Evolutionary conservation across 92 coral and sea anemone species (phyloP).

Genomic region (Porites divaricata): DNA sequence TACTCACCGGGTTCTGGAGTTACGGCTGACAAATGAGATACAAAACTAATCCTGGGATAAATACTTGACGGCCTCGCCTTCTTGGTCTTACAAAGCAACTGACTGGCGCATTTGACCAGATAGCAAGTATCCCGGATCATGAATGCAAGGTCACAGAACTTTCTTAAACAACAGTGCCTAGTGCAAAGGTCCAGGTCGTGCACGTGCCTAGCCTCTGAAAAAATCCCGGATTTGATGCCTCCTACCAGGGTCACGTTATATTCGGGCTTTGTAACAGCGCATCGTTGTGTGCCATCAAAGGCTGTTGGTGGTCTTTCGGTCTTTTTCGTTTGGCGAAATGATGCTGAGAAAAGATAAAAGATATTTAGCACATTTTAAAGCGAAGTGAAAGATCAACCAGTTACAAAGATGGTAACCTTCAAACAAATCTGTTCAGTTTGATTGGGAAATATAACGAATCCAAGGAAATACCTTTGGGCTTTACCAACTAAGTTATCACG

Average conservation of each 20-base stretch:
- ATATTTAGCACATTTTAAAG: no score
- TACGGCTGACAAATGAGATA: constrained; percentile 59
- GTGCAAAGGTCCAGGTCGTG: constrained; percentile 86
- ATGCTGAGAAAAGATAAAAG: background rate
- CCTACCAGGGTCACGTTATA: constrained; percentile 84
- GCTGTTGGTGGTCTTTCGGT: constrained; percentile 41
- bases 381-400: no score
- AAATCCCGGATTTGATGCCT: constrained; percentile 89
- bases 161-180: constrained; percentile 85
- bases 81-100: constrained; percentile 80
- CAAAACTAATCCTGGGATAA: constrained; percentile 83
- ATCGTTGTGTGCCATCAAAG: constrained; percentile 53
- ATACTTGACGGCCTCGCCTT: constrained; percentile 79
- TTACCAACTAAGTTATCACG: no score
- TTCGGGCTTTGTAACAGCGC: constrained; percentile 80
- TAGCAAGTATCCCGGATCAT: constrained; percentile 96
- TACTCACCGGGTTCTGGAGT: constrained; percentile 44
- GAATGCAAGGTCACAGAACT: constrained; percentile 90
- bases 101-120: constrained; percentile 78
- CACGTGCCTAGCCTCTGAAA: constrained; percentile 77
- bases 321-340: constrained; percentile 33
- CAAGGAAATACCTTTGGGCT: no score
- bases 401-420: no score
- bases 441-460: no score
- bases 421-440: no score